Percentiles rank a stretch among this genome's conserved stretches.
phyloP scores from a whole-genome alignment of 2,888 invertebrate species.

The Microdon myrmicae region DNA sequence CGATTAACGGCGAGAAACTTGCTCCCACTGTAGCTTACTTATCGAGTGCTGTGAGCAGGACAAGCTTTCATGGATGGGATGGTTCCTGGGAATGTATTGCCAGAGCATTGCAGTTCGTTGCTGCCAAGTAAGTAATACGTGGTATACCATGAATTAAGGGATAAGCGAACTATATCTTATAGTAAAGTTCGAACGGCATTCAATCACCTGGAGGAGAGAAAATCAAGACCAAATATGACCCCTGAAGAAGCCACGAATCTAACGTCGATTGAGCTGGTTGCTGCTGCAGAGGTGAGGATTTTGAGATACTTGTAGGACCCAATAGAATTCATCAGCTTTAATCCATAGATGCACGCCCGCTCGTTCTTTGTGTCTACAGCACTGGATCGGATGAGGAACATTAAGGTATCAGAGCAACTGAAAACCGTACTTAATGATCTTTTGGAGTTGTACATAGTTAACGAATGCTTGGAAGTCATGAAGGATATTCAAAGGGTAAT shows the following conservation, averaged over 20 bases:
- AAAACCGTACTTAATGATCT: slow-evolving; percentile 75
- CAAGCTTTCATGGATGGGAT: slow-evolving; percentile 58
- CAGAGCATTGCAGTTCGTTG: slow-evolving; percentile 66
- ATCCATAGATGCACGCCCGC: slow-evolving; percentile 79
- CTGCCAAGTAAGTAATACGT: slow-evolving; percentile 65
- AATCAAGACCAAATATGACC: slow-evolving; percentile 71
- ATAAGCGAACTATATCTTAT: slow-evolving; percentile 41
- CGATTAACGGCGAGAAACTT: slow-evolving; percentile 70
- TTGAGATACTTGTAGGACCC: background rate
- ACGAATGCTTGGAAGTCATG: slow-evolving; percentile 77
- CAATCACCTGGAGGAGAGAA: slow-evolving; percentile 75
- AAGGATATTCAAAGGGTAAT: slow-evolving; percentile 82
- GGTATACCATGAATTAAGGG: background rate
- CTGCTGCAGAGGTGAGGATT: slow-evolving; percentile 80
- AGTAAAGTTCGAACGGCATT: slow-evolving; percentile 79
- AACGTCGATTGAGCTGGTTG: slow-evolving; percentile 82
- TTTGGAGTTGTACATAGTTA: slow-evolving; percentile 80
- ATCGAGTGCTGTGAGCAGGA: slow-evolving; percentile 39
- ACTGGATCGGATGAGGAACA: slow-evolving; percentile 69
- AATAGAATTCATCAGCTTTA: background rate
- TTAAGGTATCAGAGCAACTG: slow-evolving; percentile 71
- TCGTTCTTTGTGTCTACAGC: slow-evolving; percentile 78
- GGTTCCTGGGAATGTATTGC: slow-evolving; percentile 64
- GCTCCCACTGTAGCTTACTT: slow-evolving; percentile 80
- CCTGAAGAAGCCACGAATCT: slow-evolving; percentile 88